Evolutionary conservation across 2,888 invertebrate genomes (phyloP), one percentile per base, ranked within the genome.

Genomic region (Drosophila greeni): DNA sequence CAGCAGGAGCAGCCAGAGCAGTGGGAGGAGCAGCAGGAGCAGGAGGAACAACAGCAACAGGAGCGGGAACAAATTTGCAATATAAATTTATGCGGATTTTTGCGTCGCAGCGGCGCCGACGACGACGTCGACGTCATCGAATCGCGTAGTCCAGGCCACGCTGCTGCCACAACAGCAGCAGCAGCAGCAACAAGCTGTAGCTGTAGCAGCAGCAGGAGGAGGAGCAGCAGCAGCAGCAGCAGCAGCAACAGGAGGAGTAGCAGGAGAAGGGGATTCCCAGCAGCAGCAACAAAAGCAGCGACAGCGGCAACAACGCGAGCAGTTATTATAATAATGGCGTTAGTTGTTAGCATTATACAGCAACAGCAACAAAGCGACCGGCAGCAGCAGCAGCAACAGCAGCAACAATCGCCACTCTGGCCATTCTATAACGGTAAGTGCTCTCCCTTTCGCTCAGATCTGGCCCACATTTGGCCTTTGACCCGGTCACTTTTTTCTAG

Each of bases 331-430:
- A 77, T 82, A 82, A 82, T 76, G 74, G 69, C 70, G 78, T 68
- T 82, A 72, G 72, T 79, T 77, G 76, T 80, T 68, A 77, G 66
- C 74, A 82, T 82, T 82, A 74, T 71, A 65, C 73, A 79, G 55
- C 66, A 75, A 52, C 67, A 72, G 40, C 65, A 67, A 55, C 53
- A 59, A 36, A 52, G 64, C 66, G 64, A 70, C 23, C 36, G 45
- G 16, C 49, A 51, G 29, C 59, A 66, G 33, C 49, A 51, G 33
- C 56, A 66, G 29, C 61, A 72, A 45, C 59, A 66, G 29, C 61
- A 72, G 42, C 59, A 71, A 48, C 74, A 73, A 70, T 53, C 53
- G 49, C 47, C 60, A 49, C 57, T 61, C 49, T 71, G 72, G 75
- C 73, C 69, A 75, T 72, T 73, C 52, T 68, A 36, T 70, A 72